Evolutionary conservation across 2,113 vertebrate genomes (phyloP).

Genomic region (Papio anubis): DNA sequence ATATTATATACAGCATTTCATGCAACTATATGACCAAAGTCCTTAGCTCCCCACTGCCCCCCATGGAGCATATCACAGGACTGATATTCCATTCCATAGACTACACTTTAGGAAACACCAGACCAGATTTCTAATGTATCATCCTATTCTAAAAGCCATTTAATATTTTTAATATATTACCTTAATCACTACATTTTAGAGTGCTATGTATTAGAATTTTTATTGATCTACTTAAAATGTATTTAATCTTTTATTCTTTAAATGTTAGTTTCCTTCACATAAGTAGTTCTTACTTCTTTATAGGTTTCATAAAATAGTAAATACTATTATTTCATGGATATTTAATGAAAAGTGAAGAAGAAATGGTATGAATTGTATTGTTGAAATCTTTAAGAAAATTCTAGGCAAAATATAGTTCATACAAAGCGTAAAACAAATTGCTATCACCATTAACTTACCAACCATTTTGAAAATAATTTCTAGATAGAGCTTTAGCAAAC

Average conservation of each 20-base stretch:
- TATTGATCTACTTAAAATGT: not conserved
- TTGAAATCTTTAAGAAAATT: slow-evolving; percentile 23
- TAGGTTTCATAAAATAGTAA: not conserved
- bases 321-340: not conserved
- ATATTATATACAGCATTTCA: not conserved
- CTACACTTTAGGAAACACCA: not conserved
- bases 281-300: not conserved
- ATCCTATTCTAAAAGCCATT: not conserved
- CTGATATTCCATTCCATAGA: not conserved
- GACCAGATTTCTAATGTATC: not conserved
- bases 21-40: not conserved
- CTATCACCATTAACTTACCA: not conserved
- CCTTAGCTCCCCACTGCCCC: not conserved
- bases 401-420: not conserved
- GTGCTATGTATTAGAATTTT: not conserved
- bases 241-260: not conserved
- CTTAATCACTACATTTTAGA: not conserved
- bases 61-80: not conserved
- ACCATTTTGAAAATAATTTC: slow-evolving; percentile 21
- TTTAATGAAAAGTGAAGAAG: not conserved
- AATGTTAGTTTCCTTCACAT: not conserved
- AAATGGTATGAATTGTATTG: not conserved
- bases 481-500: not conserved
- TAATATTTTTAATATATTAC: not conserved
- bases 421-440: slow-evolving; percentile 13